phyloP scores from a whole-genome alignment of 2,888 invertebrate species.

The Linnaemya tessellans region DNA sequence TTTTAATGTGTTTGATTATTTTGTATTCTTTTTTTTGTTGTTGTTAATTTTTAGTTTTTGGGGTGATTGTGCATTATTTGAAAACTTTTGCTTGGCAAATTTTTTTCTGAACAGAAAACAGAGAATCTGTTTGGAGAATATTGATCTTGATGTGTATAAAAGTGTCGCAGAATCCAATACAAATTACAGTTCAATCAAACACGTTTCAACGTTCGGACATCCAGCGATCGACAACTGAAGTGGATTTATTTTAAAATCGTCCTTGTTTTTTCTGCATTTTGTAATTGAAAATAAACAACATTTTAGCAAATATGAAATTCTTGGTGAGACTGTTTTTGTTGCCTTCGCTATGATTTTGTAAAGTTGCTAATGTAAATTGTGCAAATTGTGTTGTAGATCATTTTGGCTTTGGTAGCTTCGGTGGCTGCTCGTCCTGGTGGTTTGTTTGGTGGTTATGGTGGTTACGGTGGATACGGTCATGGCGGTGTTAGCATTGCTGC shows the following conservation, averaged over 20 bases:
- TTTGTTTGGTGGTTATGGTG: conserved; percentile 74
- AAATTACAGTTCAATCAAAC: conserved; percentile 78
- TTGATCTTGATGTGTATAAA: conserved; percentile 74
- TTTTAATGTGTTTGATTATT: conserved; percentile 16
- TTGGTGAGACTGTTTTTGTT: conserved; percentile 76
- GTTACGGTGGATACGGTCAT: conserved; percentile 47
- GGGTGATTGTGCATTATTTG: conserved; percentile 45
- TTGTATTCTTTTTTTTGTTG: conserved; percentile 8
- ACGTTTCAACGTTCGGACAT: conserved; percentile 61
- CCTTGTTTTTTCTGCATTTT: conserved; percentile 10
- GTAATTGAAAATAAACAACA: not conserved
- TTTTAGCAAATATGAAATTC: conserved; percentile 76
- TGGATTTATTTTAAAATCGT: not conserved
- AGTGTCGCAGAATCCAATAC: conserved; percentile 75
- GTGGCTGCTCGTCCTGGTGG: conserved; percentile 78
- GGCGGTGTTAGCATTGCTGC: conserved; percentile 70
- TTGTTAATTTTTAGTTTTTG: conserved; percentile 20
- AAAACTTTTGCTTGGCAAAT: conserved; percentile 2
- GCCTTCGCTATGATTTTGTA: not conserved
- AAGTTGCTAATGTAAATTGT: conserved; percentile 18
- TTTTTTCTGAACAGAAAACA: conserved; percentile 7
- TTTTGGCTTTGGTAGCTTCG: conserved; percentile 75
- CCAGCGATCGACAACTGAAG: not conserved
- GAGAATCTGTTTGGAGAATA: conserved; percentile 41
- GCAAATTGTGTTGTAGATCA: conserved; percentile 75